These are phyloP conservation scores for Lipophrys pholis DNA, from an alignment of 2,113 vertebrate genomes.

Conservation along the genomic window DNA sequence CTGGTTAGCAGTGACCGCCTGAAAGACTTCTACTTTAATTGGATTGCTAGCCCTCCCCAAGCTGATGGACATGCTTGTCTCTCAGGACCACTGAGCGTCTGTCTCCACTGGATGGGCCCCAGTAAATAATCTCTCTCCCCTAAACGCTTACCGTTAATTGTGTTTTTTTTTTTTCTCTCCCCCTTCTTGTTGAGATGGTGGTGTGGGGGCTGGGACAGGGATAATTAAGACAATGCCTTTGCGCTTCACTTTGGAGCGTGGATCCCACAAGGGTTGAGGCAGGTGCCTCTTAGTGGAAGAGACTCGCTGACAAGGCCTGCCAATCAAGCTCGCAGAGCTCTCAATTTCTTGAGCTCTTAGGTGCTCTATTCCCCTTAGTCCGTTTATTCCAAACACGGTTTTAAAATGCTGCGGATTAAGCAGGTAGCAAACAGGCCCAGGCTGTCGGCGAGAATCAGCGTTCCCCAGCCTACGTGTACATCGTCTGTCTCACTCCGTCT, in stretches of 20 bases:
- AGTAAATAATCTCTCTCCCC: constrained; percentile 80
- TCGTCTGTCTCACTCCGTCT: constrained; percentile 56
- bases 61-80: constrained; percentile 79
- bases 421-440: constrained; percentile 77
- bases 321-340: constrained; percentile 82
- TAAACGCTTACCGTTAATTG: constrained; percentile 84
- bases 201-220: constrained; percentile 34
- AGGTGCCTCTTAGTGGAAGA: constrained; percentile 82
- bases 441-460: constrained; percentile 76
- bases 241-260: constrained; percentile 69
- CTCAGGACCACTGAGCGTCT: constrained; percentile 74
- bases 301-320: constrained; percentile 79
- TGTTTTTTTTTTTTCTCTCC: constrained; percentile 66
- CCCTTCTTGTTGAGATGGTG: constrained; percentile 52
- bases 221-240: constrained; percentile 83
- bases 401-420: constrained; percentile 82
- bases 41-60: constrained; percentile 73
- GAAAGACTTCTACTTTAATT: constrained; percentile 79
- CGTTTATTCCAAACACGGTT: constrained; percentile 82
- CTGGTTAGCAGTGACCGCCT: constrained; percentile 58
- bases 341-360: constrained; percentile 69
- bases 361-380: constrained; percentile 78
- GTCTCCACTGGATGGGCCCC: constrained; percentile 77
- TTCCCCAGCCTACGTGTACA: constrained; percentile 56
- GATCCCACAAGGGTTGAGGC: constrained; percentile 77